Evolutionary conservation across 1,140 invertebrate genomes (phyloP), one percentile per base, ranked within the genome.

Genomic region (Triops cancriformis): DNA sequence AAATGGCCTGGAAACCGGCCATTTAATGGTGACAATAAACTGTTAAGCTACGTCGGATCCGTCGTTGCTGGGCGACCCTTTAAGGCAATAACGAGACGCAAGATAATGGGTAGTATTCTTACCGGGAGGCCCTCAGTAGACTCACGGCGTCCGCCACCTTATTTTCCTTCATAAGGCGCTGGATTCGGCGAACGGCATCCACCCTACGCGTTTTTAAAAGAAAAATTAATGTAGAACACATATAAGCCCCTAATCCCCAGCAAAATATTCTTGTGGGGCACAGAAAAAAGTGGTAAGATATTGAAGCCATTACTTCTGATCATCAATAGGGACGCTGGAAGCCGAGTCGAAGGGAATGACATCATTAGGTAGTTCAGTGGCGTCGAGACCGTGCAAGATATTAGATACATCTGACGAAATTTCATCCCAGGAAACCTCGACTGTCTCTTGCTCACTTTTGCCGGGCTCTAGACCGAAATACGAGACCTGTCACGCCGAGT

Each of bases 271-370:
- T 14, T 42, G 31, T 37, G n/a, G n/a, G n/a, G n/a, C 31, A 37
- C 31, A 7, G 31, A 37, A 45, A 43, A 75, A 75, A 12, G 7
- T 42, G 18, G 12, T 9, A 43, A 28, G 37, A 26, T 31, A 75
- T 43, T 23, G 31, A 77, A 45, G 31, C 77, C 85, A 86, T 85
- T 85, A 95, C 93, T 94, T 96, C 86, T 97, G 95, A 82, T 96
- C 91, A 81, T 97, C 94, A 77, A 96, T 91, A 23, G 90, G 86
- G 26, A 89, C 87, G 77, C 96, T 94, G 12, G 91, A 91, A 7
- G 93, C 89, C 1, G 94, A 92, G 87, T 97, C 95, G 83, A 96
- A 97, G 1, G 95, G 95, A 72, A 91, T 86, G 76, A 91, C 87
- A 83, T 88, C 88, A 64, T 64, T 64, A 64, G 51, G 51, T n/a